A percentile compares a stretch with the other conserved stretches of the same genome.
phyloP scores from a whole-genome alignment of 2,888 invertebrate species.

The Xanthia togata region DNA sequence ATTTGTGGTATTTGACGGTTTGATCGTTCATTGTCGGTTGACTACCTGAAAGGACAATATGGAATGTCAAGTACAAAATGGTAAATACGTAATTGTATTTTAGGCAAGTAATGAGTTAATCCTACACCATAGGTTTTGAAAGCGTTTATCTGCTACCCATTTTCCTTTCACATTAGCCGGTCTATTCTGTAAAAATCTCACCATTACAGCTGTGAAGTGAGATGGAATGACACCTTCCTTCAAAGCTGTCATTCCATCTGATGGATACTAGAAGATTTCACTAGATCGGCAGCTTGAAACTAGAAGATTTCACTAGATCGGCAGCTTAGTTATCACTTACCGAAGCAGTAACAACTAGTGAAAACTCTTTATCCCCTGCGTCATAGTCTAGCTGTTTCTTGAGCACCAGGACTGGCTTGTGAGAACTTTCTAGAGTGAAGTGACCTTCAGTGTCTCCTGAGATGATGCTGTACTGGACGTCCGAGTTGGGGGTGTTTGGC shows the following conservation, averaged over 20 bases:
- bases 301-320: too few species aligned
- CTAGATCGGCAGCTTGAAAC: too few species aligned
- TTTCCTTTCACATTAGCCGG: background rate
- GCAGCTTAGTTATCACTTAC: constrained; percentile 82
- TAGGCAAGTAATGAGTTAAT: background rate
- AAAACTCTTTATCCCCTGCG: constrained; percentile 94
- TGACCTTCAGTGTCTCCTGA: constrained; percentile 93
- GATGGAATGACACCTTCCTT: too few species aligned
- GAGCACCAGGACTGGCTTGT: constrained; percentile 94
- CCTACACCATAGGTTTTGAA: too few species aligned
- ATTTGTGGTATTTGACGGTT: background rate
- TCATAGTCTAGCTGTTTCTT: constrained; percentile 95
- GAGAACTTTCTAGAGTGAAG: constrained; percentile 95
- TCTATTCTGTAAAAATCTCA: too few species aligned
- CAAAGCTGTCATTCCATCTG: too few species aligned
- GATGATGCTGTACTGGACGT: constrained; percentile 94
- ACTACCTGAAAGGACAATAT: background rate
- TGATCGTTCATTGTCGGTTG: background rate
- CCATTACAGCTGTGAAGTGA: too few species aligned
- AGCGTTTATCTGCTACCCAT: background rate
- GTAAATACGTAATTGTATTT: background rate
- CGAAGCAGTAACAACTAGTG: constrained; percentile 94
- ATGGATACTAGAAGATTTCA: too few species aligned
- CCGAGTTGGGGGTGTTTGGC: constrained; percentile 96
- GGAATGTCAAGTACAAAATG: background rate